Base-by-base conservation (phyloP, 2,113 vertebrate genomes). In the Prochilodus magdalenae region DNA sequence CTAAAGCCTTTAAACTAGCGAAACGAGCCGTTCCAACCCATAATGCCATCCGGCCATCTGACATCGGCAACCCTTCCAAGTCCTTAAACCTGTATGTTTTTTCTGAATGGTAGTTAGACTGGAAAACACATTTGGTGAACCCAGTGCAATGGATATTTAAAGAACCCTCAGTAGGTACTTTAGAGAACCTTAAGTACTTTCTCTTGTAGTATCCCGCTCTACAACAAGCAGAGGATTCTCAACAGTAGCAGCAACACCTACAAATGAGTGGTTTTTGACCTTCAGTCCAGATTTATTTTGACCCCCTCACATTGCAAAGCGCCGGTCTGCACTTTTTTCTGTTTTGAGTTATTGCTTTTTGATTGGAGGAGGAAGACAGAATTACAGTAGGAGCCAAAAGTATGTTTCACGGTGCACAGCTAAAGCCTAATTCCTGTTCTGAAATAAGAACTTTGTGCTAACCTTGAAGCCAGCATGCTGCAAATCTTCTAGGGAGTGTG, bases 401-500 rank as follows among this genome's bases (percentile, higher is more conserved):
- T 71, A 27, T 74, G 70, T 74, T 78, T 51, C 84, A 51, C 63
- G 4, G 53, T 73, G 53, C 26, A 33, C 60, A 20, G 59, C 63
- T 71, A 40, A 65, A 74, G 40, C 60, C 29, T 44, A 74, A 75
- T 82, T 82, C 63, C 66, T 75, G 72, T 59, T 30, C 16, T 73
- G 33, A 69, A 75, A 74, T 22, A 55, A 57, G 62, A 69, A 63
- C 59, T 67, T 55, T 66, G 30, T 16, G 29, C 33, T 60, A 49
- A 65, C 59, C 59, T 75, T 80, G 76, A 85, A 79, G 69, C 65
- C 66, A 73, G 59, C 40, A 26, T n/a, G 60, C 53, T 49, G 22
- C 81, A 79, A 60, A 67, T 77, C 73, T 75, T 73, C 18, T 22
- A 40, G 77, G 78, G 77, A 81, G 60, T 26, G 44, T 8, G 60